These are phyloP conservation scores for Odontophorus gujanensis DNA, from an alignment of 2,113 vertebrate species.

Conservation along the genomic window DNA sequence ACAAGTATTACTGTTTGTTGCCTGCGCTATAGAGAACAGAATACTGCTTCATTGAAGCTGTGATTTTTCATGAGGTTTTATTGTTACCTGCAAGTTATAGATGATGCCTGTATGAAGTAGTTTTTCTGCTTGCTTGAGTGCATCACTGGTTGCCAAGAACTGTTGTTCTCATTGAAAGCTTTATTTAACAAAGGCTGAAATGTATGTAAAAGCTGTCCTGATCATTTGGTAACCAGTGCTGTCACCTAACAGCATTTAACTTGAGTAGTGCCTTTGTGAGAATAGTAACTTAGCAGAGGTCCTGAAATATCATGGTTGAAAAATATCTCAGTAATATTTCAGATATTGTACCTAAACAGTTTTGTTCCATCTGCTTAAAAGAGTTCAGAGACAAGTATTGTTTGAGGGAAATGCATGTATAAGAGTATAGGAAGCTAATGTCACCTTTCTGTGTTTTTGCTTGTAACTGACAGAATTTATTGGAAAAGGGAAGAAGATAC, in stretches of 20 bases:
- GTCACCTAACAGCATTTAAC: not conserved
- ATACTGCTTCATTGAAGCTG: not conserved
- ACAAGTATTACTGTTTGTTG: not conserved
- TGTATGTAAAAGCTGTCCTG: not conserved
- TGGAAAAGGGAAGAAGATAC: not conserved
- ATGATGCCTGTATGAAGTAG: not conserved
- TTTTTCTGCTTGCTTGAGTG: not conserved
- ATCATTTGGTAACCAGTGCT: not conserved
- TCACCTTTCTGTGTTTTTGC: not conserved
- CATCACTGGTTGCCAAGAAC: not conserved
- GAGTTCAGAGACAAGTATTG: not conserved
- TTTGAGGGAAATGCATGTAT: not conserved
- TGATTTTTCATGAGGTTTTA: not conserved
- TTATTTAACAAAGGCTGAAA: not conserved
- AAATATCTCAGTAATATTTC: not conserved
- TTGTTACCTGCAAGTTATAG: not conserved
- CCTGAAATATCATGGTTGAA: not conserved
- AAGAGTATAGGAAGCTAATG: not conserved
- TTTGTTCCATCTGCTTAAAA: not conserved
- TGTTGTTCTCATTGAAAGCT: not conserved
- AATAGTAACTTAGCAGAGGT: not conserved
- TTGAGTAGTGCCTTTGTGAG: not conserved
- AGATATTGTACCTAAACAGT: not conserved
- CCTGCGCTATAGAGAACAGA: not conserved
- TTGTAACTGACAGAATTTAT: not conserved